These are phyloP conservation scores for human (Homo sapiens) DNA, from an alignment of 2,113 vertebrate species.

Conservation along the genomic window GRCh38 chrX:53178501-53179000, in stretches of 20 bases:
- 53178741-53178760: background rate
- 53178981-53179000: too few relatives aligned
- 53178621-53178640: background rate
- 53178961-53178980: too few relatives aligned
- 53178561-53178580: background rate
- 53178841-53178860: too few relatives aligned
- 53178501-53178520: background rate
- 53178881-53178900: too few relatives aligned
- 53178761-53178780: background rate
- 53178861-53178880: too few relatives aligned
- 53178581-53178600: background rate
- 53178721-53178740: background rate
- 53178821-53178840: too few relatives aligned
- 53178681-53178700: background rate
- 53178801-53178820: too few relatives aligned
- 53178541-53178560: background rate
- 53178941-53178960: too few relatives aligned
- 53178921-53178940: too few relatives aligned
- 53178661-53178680: background rate
- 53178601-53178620: background rate
- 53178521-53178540: background rate
- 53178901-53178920: too few relatives aligned
- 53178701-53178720: background rate
- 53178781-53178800: background rate
- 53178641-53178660: background rate